Base-by-base conservation (phyloP, 2,797 vertebrate species). In the Enteromius viviparus region DNA sequence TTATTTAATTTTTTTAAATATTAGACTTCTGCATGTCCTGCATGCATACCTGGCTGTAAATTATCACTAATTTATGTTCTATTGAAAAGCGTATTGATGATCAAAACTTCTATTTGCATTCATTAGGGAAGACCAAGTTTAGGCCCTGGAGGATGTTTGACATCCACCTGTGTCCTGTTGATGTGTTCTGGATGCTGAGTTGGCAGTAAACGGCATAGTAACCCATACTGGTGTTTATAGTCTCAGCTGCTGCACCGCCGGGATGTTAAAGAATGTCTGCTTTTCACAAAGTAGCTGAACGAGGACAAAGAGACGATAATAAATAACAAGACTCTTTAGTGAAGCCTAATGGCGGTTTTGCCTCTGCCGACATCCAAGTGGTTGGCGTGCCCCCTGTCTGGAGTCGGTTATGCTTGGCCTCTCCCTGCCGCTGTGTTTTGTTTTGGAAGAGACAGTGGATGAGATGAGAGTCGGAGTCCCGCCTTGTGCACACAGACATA, bases 261-360 rank as follows among this genome's bases (percentile, higher is more conserved):
- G 91, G 93, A 89, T 90, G 26, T 77, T 76, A 71, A 90, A 89
- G 92, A 94, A 94, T 94, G 92, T 93, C 89, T 93, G 89, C 92
- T 90, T 90, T 93, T 92, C 89, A 83, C 60, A 17, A 64, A 90
- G 69, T 91, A 91, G 88, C 85, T 29, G 88, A 86, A 65, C 84
- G 65, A 71, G 68, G 82, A 86, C 87, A 85, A 77, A 88, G 81
- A 88, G 81, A 74, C 76, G 74, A 76, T 81, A 34, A 85, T 83
- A 81, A 84, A 84, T 77, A 26, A 65, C 51, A 65, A 79, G 60
- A 77, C 42, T 4, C 64, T 40, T 74, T 45, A 70, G 83, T 83
- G 66, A 85, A 82, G 82, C 21, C 14, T 55, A 76, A 62, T 79
- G 66, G n/a, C 45, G 70, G 14, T 23, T 65, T 34, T 66, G 29